Base-by-base conservation (phyloP, 2,113 vertebrate genomes). In the Orientallactaga bullata region DNA sequence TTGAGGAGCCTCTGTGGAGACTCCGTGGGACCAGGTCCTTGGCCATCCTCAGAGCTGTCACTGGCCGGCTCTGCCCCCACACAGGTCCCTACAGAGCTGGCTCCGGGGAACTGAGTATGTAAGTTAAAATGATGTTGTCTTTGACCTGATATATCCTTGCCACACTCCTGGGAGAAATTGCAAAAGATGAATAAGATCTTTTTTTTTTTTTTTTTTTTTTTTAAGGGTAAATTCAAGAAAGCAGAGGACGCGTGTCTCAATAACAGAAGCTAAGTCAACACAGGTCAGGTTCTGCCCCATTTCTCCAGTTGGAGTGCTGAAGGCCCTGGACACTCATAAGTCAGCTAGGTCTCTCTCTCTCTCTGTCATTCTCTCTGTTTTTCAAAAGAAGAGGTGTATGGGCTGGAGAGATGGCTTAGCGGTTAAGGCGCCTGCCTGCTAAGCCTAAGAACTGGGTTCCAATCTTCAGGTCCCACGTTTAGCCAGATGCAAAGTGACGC, bases 241-340 rank as follows among this genome's bases (percentile, higher is more conserved):
- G 18, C 7, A 18, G 13, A 23, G 16, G 28, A 79, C 28, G 4
- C 15, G 2, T 28, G 1, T 72, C 17, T 47, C 11, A 26, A 16
- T 17, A 51, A 77, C n/a, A 87, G 60, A 80, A 79, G 61, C 9
- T 2, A 7, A 28, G 7, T 10, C 1, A 21, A 3, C 23, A 1
- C 4, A 15, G 17, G 61, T 5, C 4, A 55, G n/a, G 0, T 7
- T 1, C 51, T 16, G 21, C 2, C 35, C 2, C 4, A 78, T 73
- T 73, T 21, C 1, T 37, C 20, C 66, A 17, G 37, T 3, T 69
- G 9, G 76, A 55, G 35, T 9, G 86, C 12, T 13, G 20, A 21
- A n/a, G 26, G 10, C 47, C 55, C 83, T 85, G 39, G 10, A 35
- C n/a, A 37, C 2, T 55, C 3, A 0, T 16, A 7, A 23, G 68